A percentile compares a stretch with the other conserved stretches of the same genome.
These are phyloP conservation scores for Cancer borealis DNA, from an alignment of 2,888 invertebrate species.

Conservation along the genomic window DNA sequence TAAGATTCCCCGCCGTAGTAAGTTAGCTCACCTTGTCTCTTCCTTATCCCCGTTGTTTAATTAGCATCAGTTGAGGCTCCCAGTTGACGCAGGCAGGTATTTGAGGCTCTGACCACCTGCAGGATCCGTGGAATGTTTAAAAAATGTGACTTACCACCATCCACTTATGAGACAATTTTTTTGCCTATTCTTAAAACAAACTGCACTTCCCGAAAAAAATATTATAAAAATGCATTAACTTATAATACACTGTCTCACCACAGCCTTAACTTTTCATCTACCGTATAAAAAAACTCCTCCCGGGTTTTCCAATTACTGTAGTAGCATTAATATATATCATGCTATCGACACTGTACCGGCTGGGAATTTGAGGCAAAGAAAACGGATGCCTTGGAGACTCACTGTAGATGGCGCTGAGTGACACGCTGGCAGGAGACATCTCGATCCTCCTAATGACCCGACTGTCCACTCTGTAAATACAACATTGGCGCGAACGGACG, in stretches of 20 bases:
- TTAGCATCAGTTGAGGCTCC: slow-evolving; percentile 5
- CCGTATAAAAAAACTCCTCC: neutral
- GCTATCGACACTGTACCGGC: neutral
- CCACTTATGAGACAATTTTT: no score
- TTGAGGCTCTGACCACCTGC: neutral
- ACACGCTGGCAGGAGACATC: neutral
- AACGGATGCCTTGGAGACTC: neutral
- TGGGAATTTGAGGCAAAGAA: neutral
- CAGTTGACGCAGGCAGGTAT: slow-evolving; percentile 6
- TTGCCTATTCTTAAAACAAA: neutral
- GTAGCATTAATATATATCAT: neutral
- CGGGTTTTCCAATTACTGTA: neutral
- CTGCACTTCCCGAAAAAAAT: neutral
- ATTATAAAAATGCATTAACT: neutral
- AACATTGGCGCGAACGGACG: neutral
- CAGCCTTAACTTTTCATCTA: neutral
- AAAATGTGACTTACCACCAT: neutral
- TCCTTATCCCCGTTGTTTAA: neutral
- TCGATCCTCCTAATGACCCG: slow-evolving; percentile 14
- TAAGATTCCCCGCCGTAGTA: slow-evolving; percentile 4
- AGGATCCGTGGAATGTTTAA: neutral
- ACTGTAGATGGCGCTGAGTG: neutral
- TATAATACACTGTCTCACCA: neutral
- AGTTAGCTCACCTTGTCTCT: neutral
- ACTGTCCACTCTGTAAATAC: neutral